Evolutionary conservation across 2,888 invertebrate genomes (phyloP).

Genomic region (Meiosimyza platycephala): DNA sequence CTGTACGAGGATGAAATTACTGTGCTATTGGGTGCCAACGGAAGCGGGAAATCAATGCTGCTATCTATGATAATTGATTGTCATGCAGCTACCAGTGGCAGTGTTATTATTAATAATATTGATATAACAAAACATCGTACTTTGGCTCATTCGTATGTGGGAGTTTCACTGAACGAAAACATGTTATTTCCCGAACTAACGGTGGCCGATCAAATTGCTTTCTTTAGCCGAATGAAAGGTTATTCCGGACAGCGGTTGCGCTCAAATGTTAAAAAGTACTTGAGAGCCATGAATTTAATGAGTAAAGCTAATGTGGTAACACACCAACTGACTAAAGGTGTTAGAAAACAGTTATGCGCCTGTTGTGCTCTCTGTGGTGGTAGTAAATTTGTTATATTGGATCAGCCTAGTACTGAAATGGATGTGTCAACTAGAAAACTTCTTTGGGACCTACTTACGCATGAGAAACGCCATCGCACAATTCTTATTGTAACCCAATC

Average conservation of each 20-base stretch:
- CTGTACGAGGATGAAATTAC: slow-evolving; percentile 76
- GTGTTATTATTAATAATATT: slow-evolving; percentile 74
- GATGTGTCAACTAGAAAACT: slow-evolving; percentile 82
- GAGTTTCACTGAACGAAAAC: slow-evolving; percentile 85
- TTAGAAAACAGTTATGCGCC: slow-evolving; percentile 78
- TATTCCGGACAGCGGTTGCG: slow-evolving; percentile 43
- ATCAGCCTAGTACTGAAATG: slow-evolving; percentile 84
- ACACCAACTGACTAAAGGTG: slow-evolving; percentile 76
- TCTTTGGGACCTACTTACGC: slow-evolving; percentile 82
- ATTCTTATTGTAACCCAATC: slow-evolving; percentile 86
- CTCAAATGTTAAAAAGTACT: slow-evolving; percentile 72
- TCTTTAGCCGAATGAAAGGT: slow-evolving; percentile 80
- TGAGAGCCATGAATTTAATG: slow-evolving; percentile 72
- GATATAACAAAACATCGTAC: slow-evolving; percentile 72
- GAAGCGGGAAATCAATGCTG: slow-evolving; percentile 89
- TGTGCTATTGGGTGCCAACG: slow-evolving; percentile 78
- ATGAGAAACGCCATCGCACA: slow-evolving; percentile 77
- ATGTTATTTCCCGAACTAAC: slow-evolving; percentile 72
- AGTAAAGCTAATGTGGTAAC: slow-evolving; percentile 71
- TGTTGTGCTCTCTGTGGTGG: slow-evolving; percentile 80
- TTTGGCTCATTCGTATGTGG: slow-evolving; percentile 74
- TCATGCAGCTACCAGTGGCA: slow-evolving; percentile 73
- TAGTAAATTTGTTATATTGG: slow-evolving; percentile 77
- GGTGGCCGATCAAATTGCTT: slow-evolving; percentile 82
- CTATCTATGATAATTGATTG: slow-evolving; percentile 89